Evolutionary conservation across 2,113 vertebrate genomes (phyloP), one percentile per base, ranked within the genome.

Genomic region (Stomatorhinus ivindoensis): DNA sequence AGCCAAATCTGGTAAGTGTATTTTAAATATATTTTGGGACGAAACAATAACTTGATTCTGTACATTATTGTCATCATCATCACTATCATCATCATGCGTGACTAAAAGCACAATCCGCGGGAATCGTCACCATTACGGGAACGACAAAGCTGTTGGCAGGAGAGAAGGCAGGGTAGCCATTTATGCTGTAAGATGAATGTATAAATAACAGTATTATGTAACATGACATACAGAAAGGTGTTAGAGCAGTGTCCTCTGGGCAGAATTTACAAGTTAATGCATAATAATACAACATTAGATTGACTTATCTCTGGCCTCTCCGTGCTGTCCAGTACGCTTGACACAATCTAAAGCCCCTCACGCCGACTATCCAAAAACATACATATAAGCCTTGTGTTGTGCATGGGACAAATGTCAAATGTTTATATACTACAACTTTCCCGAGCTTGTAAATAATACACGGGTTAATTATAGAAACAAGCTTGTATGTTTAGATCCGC

Each of bases 1-100:
- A 58, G 50, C 80, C 24, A 84, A 55, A 89, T 58, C 50, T 21
- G 88, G 88, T 89, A 53, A 84, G 88, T 46, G 15, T n/a, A 46
- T 35, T 80, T 80, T 80, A 4, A 51, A 51, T 53, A 13, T n/a
- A 86, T 86, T 50, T 50, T 86, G 11, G 24, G 46, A 83, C n/a
- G 4, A 27, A 19, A 53, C 17, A 53, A 53, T 53, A 53, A 21
- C 51, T 21, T 53, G 51, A 19, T 19, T 53, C 51, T 53, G 17
- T 53, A 53, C 19, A 53, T 21, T 83, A 46, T 46, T 83, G 11
- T 42, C 47, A 42, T 80, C 42, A 80, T 76, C 17, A 42, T 2
- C 0, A 15, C 19, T 0, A 21, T 44, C 1, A 82, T 82, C 0
- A 82, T 21, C 4, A 44, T 82, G 7, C 6, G 44, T 46, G 7